Conservation (phyloP, 2,888 invertebrate genomes). For the Chromoteleia sp. region DNA sequence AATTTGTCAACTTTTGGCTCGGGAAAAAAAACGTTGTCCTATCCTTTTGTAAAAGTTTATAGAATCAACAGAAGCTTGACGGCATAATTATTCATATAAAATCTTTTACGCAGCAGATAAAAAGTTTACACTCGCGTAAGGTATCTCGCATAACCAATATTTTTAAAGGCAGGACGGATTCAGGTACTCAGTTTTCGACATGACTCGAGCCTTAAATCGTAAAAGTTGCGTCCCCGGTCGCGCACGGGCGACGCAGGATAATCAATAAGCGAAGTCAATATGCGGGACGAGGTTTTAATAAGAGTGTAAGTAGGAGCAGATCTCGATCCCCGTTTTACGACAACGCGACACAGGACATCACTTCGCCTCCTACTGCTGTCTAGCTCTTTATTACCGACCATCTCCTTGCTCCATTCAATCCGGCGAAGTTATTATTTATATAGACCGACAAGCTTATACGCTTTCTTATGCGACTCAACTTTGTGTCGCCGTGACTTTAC, state of each 20-base stretch:
- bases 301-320: constrained; percentile 80
- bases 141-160: constrained; percentile 7
- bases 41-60: not conserved
- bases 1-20: too few relatives aligned
- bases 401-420: constrained; percentile 74
- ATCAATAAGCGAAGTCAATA: constrained; percentile 82
- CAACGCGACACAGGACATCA: constrained; percentile 83
- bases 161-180: not conserved
- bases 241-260: constrained; percentile 72
- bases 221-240: constrained; percentile 37
- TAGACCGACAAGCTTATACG: constrained; percentile 77
- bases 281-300: constrained; percentile 81
- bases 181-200: constrained; percentile 28
- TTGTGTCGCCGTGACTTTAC: constrained; percentile 70
- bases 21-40: too few relatives aligned
- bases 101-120: constrained; percentile 13
- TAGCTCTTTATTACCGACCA: constrained; percentile 79
- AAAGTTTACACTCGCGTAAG: constrained; percentile 5
- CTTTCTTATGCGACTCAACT: constrained; percentile 74
- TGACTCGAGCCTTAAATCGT: constrained; percentile 42
- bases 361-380: constrained; percentile 79
- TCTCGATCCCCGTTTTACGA: constrained; percentile 81
- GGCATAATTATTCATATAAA: constrained; percentile 16
- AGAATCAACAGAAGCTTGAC: not conserved
- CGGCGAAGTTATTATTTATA: constrained; percentile 83